These are phyloP conservation scores for Hydrotaea cyrtoneurina DNA, from an alignment of 2,888 invertebrate species.

Conservation along the genomic window DNA sequence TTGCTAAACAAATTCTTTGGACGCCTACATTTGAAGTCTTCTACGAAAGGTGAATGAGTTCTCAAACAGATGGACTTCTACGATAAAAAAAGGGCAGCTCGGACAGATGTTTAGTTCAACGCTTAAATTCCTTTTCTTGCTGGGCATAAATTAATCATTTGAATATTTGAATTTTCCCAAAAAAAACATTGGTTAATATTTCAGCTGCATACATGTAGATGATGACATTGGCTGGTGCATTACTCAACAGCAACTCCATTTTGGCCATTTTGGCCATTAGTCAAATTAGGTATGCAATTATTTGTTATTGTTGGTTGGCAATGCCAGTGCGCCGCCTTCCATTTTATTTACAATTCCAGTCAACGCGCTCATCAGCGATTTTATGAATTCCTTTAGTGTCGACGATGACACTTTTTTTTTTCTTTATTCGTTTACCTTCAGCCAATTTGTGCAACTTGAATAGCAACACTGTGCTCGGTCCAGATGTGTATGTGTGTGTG, in stretches of 20 bases:
- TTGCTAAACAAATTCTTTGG: too few species aligned
- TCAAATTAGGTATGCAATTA: not conserved
- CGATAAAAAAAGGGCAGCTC: too few species aligned
- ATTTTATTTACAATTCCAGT: conserved; percentile 67
- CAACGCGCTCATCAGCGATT: conserved; percentile 48
- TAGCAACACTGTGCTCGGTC: conserved; percentile 45
- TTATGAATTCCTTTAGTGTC: not conserved
- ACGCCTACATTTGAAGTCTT: too few species aligned
- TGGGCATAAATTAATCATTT: too few species aligned
- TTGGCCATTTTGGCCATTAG: not conserved
- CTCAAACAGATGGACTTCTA: too few species aligned
- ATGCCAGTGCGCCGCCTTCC: not conserved
- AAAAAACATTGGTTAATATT: too few species aligned
- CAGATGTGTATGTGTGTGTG: not conserved
- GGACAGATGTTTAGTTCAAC: too few species aligned
- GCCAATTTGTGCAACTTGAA: conserved; percentile 64
- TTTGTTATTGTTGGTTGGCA: not conserved
- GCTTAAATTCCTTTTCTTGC: too few species aligned
- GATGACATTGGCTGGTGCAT: not conserved
- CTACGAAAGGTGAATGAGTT: too few species aligned
- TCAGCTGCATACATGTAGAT: too few species aligned
- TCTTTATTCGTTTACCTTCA: conserved; percentile 66
- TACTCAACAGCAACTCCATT: not conserved
- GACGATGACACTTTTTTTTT: conserved; percentile 11
- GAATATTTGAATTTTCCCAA: too few species aligned